These are phyloP conservation scores for Spizaetus ornatus DNA, from an alignment of 2,113 vertebrate genomes.

Conservation along the genomic window DNA sequence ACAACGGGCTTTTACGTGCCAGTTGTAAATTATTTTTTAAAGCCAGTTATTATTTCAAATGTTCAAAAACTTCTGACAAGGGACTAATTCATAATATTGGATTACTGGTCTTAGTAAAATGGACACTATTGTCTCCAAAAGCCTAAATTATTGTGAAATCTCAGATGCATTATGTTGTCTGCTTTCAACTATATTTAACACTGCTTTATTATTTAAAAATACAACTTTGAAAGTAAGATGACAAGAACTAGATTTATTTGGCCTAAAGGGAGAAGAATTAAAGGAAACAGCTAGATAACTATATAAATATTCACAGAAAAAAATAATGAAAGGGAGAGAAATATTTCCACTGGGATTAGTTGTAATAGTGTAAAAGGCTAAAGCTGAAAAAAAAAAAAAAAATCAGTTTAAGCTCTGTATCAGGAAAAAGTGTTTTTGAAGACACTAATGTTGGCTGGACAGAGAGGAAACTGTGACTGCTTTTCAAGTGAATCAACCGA, in stretches of 20 bases:
- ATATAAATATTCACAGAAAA: background rate
- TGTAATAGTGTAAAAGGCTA: background rate
- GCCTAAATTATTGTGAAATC: background rate
- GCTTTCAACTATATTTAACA: background rate
- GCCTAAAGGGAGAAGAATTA: background rate
- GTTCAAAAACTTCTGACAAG: background rate
- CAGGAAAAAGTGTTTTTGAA: background rate
- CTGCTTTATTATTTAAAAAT: background rate
- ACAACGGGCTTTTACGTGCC: background rate
- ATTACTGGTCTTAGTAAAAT: background rate
- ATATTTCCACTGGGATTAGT: background rate
- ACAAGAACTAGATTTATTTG: constrained; percentile 7
- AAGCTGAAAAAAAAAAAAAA: background rate
- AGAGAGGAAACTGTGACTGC: background rate
- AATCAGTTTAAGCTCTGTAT: background rate
- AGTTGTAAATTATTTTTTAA: background rate
- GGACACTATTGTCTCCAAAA: background rate
- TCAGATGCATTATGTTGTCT: background rate
- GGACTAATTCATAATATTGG: background rate
- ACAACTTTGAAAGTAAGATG: constrained; percentile 2
- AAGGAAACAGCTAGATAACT: background rate
- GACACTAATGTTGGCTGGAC: background rate
- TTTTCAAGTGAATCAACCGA: background rate
- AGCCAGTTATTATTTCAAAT: background rate
- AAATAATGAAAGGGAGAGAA: background rate